These are phyloP conservation scores for Oxycera nigricornis DNA, from an alignment of 2,888 invertebrate species.

Conservation along the genomic window DNA sequence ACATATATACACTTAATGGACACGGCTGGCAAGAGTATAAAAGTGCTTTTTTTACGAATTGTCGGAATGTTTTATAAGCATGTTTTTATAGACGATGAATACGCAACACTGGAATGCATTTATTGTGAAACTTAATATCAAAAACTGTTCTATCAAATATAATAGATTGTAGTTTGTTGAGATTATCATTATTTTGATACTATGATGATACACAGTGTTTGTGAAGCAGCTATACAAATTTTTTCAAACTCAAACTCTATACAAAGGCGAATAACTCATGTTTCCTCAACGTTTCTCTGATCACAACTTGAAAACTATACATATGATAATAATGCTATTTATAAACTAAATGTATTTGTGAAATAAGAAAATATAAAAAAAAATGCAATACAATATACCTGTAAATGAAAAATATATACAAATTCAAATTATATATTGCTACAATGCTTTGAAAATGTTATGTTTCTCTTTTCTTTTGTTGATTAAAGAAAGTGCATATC, in stretches of 20 bases:
- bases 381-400: neutral
- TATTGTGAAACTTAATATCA: neutral
- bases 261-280: slow-evolving; percentile 21
- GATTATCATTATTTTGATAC: neutral
- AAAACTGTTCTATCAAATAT: neutral
- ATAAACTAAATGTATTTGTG: neutral
- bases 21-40: neutral
- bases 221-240: neutral
- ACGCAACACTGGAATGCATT: neutral
- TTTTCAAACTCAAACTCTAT: too few species aligned
- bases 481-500: too few species aligned
- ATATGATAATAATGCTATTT: slow-evolving; percentile 4
- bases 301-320: neutral
- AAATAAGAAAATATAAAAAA: neutral
- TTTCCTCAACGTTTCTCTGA: slow-evolving; percentile 17
- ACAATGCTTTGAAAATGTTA: slow-evolving; percentile 1
- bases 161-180: neutral
- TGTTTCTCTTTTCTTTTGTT: too few species aligned
- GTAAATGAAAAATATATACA: neutral
- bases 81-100: neutral
- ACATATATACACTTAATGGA: neutral
- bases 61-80: neutral
- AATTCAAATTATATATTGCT: slow-evolving; percentile 1
- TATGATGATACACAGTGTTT: neutral
- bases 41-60: neutral